These are phyloP conservation scores for Drosophila flavopinicola DNA, from an alignment of 2,888 invertebrate genomes.

Conservation along the genomic window DNA sequence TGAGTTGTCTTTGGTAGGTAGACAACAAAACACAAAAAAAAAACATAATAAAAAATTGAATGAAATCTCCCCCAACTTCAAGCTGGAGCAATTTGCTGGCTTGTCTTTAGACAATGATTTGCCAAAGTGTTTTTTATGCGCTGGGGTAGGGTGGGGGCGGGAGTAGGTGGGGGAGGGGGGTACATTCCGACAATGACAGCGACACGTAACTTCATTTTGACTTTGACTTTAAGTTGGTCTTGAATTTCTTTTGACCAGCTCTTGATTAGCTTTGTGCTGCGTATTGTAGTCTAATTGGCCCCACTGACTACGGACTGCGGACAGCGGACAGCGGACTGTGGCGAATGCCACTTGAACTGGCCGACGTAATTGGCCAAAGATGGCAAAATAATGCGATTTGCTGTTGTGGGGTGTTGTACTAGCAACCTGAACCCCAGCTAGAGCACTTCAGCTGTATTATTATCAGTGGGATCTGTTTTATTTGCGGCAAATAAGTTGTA, in stretches of 20 bases:
- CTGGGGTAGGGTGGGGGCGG: neutral
- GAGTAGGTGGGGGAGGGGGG: neutral
- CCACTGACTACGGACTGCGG: neutral
- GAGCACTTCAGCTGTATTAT: slow-evolving; percentile 1
- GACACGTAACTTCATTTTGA: slow-evolving; percentile 55
- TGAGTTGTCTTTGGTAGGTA: slow-evolving; percentile 52
- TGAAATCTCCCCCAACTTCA: slow-evolving; percentile 46
- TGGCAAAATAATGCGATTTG: slow-evolving; percentile 57
- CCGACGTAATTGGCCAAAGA: slow-evolving; percentile 68
- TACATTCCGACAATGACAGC: slow-evolving; percentile 15
- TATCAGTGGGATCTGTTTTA: slow-evolving; percentile 14
- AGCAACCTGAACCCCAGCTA: slow-evolving; percentile 6
- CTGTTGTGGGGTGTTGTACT: neutral
- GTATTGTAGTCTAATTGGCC: slow-evolving; percentile 55
- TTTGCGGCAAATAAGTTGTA: neutral
- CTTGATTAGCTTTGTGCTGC: slow-evolving; percentile 47
- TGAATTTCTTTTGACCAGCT: slow-evolving; percentile 42
- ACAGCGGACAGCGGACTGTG: slow-evolving; percentile 42
- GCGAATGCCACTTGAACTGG: slow-evolving; percentile 67
- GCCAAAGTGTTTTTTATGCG: slow-evolving; percentile 43
- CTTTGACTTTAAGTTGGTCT: slow-evolving; percentile 20
- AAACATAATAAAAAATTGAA: slow-evolving; percentile 24
- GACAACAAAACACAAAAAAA: slow-evolving; percentile 18
- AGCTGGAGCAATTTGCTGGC: slow-evolving; percentile 57
- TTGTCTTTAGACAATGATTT: slow-evolving; percentile 71